These are phyloP conservation scores for Trichoplusia ni DNA, from an alignment of 1,140 invertebrate genomes.

Conservation along the genomic window DNA sequence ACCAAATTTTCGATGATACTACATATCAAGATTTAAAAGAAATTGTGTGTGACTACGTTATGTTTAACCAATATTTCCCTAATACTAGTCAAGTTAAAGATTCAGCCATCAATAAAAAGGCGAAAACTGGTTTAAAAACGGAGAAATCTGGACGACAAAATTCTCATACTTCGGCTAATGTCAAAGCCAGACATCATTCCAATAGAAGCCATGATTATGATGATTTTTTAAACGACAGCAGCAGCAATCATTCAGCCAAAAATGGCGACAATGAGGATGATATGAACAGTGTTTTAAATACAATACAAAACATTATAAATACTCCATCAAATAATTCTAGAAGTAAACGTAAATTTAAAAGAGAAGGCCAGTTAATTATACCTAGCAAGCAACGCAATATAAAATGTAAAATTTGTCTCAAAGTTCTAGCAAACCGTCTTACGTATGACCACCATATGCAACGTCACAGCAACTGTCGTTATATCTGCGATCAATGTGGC, in stretches of 20 bases:
- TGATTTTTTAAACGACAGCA: too few species aligned
- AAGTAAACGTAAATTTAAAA: slow-evolving; percentile 14
- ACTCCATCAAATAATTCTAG: background rate
- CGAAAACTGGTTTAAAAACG: background rate
- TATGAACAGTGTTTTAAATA: slow-evolving; percentile 22
- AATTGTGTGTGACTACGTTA: slow-evolving; percentile 51
- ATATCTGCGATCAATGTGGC: slow-evolving; percentile 68
- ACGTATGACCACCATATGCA: slow-evolving; percentile 70
- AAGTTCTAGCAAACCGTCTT: slow-evolving; percentile 54
- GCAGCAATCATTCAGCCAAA: too few species aligned
- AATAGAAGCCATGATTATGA: slow-evolving; percentile 13
- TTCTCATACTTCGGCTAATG: too few species aligned
- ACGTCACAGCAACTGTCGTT: slow-evolving; percentile 60
- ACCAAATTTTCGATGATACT: slow-evolving; percentile 1
- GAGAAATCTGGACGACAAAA: background rate
- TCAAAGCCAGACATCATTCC: too few species aligned
- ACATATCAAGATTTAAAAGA: slow-evolving; percentile 39
- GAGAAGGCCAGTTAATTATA: slow-evolving; percentile 12
- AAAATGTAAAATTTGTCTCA: slow-evolving; percentile 58
- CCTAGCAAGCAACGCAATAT: slow-evolving; percentile 31
- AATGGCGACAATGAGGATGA: slow-evolving; percentile 12
- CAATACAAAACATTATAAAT: slow-evolving; percentile 35
- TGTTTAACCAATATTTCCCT: slow-evolving; percentile 53
- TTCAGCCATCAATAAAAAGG: background rate
- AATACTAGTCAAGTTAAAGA: background rate